These are phyloP conservation scores for Parauchenoglanis punctatus DNA, from an alignment of 2,797 vertebrate genomes.

Conservation along the genomic window DNA sequence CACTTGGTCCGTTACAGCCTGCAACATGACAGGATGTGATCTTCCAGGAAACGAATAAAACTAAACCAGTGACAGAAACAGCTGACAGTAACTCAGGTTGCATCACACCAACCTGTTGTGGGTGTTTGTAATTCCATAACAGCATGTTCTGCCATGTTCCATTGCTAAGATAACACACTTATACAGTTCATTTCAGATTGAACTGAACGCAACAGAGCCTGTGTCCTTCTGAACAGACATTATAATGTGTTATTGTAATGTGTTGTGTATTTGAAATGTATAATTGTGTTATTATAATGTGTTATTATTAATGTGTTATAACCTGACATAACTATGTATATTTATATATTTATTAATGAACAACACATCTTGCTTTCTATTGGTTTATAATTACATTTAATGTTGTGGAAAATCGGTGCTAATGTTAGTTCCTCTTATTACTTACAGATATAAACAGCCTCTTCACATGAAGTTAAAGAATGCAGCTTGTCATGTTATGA, in stretches of 20 bases:
- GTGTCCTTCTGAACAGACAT: not conserved
- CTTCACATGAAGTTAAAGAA: not conserved
- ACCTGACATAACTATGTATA: too few relatives aligned
- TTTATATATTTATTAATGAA: not conserved
- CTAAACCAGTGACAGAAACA: not conserved
- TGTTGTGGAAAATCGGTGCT: not conserved
- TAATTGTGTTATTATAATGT: too few relatives aligned
- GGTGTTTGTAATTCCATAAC: too few relatives aligned
- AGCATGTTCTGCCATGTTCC: not conserved
- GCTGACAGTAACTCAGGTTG: not conserved
- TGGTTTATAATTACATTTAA: not conserved
- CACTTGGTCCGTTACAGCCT: not conserved
- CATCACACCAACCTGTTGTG: not conserved
- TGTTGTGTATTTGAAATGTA: too few relatives aligned
- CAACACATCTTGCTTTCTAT: not conserved
- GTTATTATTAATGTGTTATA: too few relatives aligned
- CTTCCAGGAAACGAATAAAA: not conserved
- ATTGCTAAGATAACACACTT: not conserved
- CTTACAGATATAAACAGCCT: not conserved
- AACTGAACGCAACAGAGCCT: not conserved
- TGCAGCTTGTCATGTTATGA: not conserved
- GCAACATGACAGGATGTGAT: not conserved
- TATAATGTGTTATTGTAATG: not conserved
- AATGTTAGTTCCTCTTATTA: too few relatives aligned
- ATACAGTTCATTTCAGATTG: not conserved